Base-by-base conservation (phyloP, 2,797 vertebrate species). In the Scolopax bukidnonensis region DNA sequence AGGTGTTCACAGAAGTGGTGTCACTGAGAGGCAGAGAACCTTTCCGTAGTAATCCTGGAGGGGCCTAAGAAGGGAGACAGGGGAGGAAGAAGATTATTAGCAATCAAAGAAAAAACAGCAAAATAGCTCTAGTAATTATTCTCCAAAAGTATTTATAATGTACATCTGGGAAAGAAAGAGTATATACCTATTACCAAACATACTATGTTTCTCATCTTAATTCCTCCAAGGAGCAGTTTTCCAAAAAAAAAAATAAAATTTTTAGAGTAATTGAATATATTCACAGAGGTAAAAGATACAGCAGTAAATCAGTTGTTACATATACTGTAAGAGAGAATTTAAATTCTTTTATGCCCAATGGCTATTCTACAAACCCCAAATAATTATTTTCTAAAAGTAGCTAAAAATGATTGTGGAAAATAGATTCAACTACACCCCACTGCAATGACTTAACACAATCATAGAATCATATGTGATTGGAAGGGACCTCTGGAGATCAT, bases 1-100 rank as follows among this genome's bases (percentile, higher is more conserved):
- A 99, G 5, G 98, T 99, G 82, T 97, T 98, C 15, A 98, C 80
- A 0, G 98, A 96, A 3, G 98, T 97, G 0, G 98, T 95, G 40
- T 97, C 98, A 75, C 98, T 98, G 73, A 97, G 97, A 0, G 96
- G 97, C 92, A 98, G 92, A 41, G 98, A 98, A 25, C 97, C 97
- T 3, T 97, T 97, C 82, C 98, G 95, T 12, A 82, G 80, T 18
- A 95, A 76, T 53, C 93, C 97, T 25, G 10, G 11, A 9, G 95
- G 51, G 50, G 33, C 92, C 98, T 98, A 79, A 1, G 16, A 24
- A 67, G 19, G 64, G n/a, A 94, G 9, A 59, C 30, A 41, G 9
- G 19, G n/a, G 23, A 92, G 13, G 2, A 51, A 27, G 14, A n/a
- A 14, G 6, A 23, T 38, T 28, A 63, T 48, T 43, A 91, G 30